Conservation (phyloP, 2,888 invertebrate species). For the Caenorhabditis macrosperma region DNA sequence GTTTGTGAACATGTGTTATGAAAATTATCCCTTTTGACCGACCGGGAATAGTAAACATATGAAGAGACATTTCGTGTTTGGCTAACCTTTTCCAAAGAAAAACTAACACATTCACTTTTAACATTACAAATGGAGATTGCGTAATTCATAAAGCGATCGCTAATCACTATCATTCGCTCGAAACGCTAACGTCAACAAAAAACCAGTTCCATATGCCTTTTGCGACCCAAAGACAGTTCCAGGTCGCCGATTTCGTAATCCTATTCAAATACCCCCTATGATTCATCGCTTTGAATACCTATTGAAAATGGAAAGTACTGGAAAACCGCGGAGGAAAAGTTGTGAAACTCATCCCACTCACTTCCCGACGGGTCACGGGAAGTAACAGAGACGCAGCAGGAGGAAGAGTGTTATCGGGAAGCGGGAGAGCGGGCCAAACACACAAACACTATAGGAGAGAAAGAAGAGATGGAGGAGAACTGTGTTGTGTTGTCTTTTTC, state of each 20-base stretch:
- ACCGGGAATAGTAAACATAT: not conserved
- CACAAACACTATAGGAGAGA: conserved; percentile 26
- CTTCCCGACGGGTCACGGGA: conserved; percentile 9
- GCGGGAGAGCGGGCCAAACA: conserved; percentile 27
- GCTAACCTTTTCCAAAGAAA: not conserved
- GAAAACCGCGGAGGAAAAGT: not conserved
- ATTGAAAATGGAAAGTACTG: not conserved
- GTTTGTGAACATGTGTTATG: not conserved
- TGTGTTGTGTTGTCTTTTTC: conserved; percentile 34
- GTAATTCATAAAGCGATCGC: too few species aligned
- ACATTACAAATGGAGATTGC: too few species aligned
- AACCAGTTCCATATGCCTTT: not conserved
- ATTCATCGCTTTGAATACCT: not conserved
- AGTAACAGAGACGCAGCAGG: conserved; percentile 15
- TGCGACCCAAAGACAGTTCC: not conserved
- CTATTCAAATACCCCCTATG: not conserved
- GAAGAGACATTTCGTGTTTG: not conserved
- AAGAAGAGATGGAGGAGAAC: too few species aligned
- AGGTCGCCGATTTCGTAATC: not conserved
- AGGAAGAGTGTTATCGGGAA: conserved; percentile 32
- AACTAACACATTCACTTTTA: too few species aligned
- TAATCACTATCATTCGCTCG: not conserved
- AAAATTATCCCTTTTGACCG: not conserved
- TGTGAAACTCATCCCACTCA: conserved; percentile 20
- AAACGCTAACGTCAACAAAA: not conserved